A percentile compares a stretch with the other conserved stretches of the same genome.
These are phyloP conservation scores for Haplochromis vanheusdeni DNA, from an alignment of 2,113 vertebrate genomes.

Conservation along the genomic window DNA sequence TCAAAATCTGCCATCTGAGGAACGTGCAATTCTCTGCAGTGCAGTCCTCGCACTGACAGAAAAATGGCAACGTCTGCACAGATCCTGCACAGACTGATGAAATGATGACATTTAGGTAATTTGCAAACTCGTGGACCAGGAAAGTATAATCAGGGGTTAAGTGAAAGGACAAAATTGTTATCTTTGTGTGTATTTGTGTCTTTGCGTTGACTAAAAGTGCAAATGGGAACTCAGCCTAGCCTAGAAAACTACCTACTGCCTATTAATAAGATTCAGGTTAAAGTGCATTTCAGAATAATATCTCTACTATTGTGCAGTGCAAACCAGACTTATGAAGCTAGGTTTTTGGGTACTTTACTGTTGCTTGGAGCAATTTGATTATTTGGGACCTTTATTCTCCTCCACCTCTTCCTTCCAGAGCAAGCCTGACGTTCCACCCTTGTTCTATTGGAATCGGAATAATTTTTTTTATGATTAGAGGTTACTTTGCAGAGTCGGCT, in stretches of 20 bases:
- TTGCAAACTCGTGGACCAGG: fast-evolving
- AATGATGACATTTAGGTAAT: background rate
- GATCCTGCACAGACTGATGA: background rate
- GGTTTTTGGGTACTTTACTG: background rate
- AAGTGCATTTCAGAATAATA: background rate
- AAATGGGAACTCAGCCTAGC: background rate
- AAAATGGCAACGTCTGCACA: fast-evolving
- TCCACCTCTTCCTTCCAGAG: fast-evolving
- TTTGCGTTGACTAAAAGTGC: background rate
- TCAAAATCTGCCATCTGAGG: background rate
- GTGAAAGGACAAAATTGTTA: background rate
- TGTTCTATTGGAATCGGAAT: fast-evolving
- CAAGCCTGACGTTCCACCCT: no score
- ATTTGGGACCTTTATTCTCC: background rate
- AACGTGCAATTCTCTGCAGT: background rate
- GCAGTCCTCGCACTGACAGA: fast-evolving
- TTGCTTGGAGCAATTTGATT: background rate
- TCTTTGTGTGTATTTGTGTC: background rate
- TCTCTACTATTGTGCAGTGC: background rate
- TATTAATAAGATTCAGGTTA: background rate
- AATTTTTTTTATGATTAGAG: fast-evolving
- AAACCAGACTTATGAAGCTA: background rate
- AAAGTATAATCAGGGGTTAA: background rate
- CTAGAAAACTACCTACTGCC: background rate
- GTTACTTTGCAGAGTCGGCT: background rate